Percentiles rank a stretch among this genome's conserved stretches.
phyloP scores from a whole-genome alignment of 1,140 invertebrate species.

The Bicyclus anynana region DNA sequence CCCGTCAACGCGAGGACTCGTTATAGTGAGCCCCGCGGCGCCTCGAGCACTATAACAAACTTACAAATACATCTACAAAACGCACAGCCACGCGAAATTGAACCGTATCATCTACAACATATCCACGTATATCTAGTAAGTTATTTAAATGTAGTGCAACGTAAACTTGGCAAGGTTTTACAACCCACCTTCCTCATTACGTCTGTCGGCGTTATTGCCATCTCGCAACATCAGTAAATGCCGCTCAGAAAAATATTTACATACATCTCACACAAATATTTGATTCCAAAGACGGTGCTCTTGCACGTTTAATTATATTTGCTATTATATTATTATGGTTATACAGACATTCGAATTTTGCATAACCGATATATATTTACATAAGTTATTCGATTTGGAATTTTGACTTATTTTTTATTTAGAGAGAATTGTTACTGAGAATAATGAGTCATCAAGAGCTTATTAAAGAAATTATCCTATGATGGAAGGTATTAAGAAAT shows the following conservation, averaged over 20 bases:
- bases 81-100: slow-evolving; percentile 32
- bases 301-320: slow-evolving; percentile 17
- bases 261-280: slow-evolving; percentile 53
- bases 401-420: no score
- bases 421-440: no score
- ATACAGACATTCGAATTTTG: neutral
- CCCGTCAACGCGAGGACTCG: slow-evolving; percentile 54
- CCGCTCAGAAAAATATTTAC: slow-evolving; percentile 64
- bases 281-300: slow-evolving; percentile 29
- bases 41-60: slow-evolving; percentile 32
- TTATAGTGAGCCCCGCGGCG: slow-evolving; percentile 58
- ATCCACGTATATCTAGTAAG: slow-evolving; percentile 15
- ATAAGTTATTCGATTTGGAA: no score
- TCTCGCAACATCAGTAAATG: slow-evolving; percentile 58
- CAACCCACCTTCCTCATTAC: slow-evolving; percentile 66
- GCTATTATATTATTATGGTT: slow-evolving; percentile 9
- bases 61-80: slow-evolving; percentile 35
- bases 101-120: slow-evolving; percentile 38
- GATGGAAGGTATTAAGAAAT: no score
- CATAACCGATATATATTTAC: neutral
- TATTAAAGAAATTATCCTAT: no score
- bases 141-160: slow-evolving; percentile 17
- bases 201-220: slow-evolving; percentile 64
- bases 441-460: no score
- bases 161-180: slow-evolving; percentile 38